Percentiles rank a stretch among this genome's conserved stretches.
These are phyloP conservation scores for Clupea harengus DNA, from an alignment of 2,113 vertebrate species.

Conservation along the genomic window DNA sequence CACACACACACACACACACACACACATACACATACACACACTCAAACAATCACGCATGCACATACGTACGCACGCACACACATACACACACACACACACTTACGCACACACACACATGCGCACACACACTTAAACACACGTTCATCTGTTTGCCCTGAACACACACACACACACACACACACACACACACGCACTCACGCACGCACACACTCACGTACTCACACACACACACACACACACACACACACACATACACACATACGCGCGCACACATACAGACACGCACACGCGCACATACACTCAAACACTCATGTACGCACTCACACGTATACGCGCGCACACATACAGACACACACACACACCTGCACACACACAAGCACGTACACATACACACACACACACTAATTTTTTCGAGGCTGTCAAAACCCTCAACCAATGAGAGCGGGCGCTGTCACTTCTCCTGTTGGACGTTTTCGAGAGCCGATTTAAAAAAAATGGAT, in stretches of 20 bases:
- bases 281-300: too few species aligned
- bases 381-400: background rate
- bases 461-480: slow-evolving; percentile 5
- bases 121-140: background rate
- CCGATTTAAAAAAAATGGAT: slow-evolving; percentile 27
- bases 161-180: background rate
- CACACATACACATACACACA: background rate
- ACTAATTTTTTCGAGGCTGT: background rate
- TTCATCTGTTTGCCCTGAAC: background rate
- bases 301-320: background rate
- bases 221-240: slow-evolving; percentile 3
- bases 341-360: background rate
- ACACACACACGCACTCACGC: background rate
- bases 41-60: background rate
- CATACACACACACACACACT: background rate
- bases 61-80: too few species aligned
- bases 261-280: too few species aligned
- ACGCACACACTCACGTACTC: background rate
- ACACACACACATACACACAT: background rate
- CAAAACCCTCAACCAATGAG: slow-evolving; percentile 14
- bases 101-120: background rate
- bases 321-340: background rate
- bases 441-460: slow-evolving; percentile 30
- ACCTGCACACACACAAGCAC: too few species aligned
- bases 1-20: background rate